Conservation (phyloP, 1,140 invertebrate genomes). For the Ceratosolen solmsi region DNA sequence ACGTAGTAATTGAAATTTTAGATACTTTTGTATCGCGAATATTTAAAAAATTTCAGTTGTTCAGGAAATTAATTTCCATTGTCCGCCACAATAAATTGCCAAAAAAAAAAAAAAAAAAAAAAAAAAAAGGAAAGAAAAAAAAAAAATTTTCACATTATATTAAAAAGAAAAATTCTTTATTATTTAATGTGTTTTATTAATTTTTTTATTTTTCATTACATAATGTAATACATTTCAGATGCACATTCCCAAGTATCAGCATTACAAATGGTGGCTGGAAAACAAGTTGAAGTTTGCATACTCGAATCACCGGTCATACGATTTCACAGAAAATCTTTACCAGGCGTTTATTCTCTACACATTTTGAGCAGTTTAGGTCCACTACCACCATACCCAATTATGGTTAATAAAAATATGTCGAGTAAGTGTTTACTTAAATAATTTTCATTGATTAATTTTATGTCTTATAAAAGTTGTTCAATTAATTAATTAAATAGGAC, state of each 20-base stretch:
- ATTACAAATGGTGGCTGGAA: conserved; percentile 74
- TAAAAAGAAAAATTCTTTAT: no score
- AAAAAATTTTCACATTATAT: no score
- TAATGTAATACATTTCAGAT: conserved; percentile 56
- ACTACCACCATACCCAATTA: conserved; percentile 74
- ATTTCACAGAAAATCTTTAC: conserved; percentile 68
- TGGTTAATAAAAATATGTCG: conserved; percentile 71
- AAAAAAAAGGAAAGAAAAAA: no score
- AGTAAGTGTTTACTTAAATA: conserved; percentile 61
- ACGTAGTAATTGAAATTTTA: no score
- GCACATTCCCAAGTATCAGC: conserved; percentile 73
- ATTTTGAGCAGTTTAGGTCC: conserved; percentile 74
- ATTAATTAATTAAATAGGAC: no score
- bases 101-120: no score
- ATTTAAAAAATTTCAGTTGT: no score
- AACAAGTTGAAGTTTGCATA: conserved; percentile 73
- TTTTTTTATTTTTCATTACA: no score
- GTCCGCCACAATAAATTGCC: no score
- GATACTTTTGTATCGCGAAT: no score
- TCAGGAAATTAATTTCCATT: no score
- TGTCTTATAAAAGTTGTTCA: neutral
- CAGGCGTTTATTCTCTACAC: conserved; percentile 69
- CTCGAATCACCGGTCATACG: conserved; percentile 73
- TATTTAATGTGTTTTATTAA: no score
- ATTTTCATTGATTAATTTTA: neutral